These are phyloP conservation scores for Ciconia boyciana DNA, from an alignment of 2,113 vertebrate species.

Conservation along the genomic window DNA sequence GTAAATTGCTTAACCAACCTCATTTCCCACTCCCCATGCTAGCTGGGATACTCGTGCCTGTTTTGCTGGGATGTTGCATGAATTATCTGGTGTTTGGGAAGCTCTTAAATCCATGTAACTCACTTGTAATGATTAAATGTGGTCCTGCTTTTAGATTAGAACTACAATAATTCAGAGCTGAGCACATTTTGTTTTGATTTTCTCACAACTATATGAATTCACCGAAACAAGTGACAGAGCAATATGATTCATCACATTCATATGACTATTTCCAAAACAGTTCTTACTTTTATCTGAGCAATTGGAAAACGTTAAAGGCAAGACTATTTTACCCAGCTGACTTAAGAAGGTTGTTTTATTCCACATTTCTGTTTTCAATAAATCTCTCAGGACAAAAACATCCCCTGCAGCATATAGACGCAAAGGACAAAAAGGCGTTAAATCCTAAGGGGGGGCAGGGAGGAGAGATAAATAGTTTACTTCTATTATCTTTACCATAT, in stretches of 20 bases:
- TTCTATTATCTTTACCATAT: conserved; percentile 66
- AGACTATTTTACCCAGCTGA: not conserved
- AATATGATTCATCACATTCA: not conserved
- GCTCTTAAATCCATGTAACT: not conserved
- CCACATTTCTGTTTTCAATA: conserved; percentile 39
- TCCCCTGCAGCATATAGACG: not conserved
- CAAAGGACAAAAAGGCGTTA: conserved; percentile 51
- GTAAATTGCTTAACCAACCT: not conserved
- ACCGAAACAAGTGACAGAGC: not conserved
- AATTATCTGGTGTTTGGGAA: not conserved
- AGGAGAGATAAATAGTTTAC: conserved; percentile 57
- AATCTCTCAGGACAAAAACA: conserved; percentile 21
- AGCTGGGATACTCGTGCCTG: not conserved
- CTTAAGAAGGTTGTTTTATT: not conserved
- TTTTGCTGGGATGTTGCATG: not conserved
- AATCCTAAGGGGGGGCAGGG: not conserved
- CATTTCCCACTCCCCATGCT: not conserved
- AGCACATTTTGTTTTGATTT: conserved; percentile 2
- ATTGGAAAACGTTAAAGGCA: not conserved
- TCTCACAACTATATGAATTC: not conserved
- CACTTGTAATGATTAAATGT: not conserved
- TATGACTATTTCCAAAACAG: not conserved
- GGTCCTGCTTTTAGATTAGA: not conserved
- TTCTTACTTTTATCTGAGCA: not conserved
- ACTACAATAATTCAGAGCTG: not conserved